Percentiles rank a stretch among this genome's conserved stretches.
phyloP scores from a whole-genome alignment of 1,140 invertebrate species.

The Scaptomyza pallida region DNA sequence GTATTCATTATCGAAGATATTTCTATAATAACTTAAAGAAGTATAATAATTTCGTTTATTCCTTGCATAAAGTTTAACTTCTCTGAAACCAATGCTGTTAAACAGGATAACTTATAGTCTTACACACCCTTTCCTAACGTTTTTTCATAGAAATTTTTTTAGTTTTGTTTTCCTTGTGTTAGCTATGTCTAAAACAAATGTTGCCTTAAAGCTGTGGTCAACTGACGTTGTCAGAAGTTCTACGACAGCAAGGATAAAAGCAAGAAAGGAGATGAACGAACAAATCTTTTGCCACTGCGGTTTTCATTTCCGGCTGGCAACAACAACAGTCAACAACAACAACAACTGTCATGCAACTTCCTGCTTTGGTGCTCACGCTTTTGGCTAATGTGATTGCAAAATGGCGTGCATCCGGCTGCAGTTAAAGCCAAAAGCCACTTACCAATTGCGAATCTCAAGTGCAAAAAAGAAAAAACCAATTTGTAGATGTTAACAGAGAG shows the following conservation, averaged over 20 bases:
- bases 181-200: conserved; percentile 66
- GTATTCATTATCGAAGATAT: no score
- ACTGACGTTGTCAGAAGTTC: conserved; percentile 34
- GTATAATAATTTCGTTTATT: no score
- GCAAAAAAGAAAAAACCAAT: conserved; percentile 51
- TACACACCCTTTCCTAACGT: no score
- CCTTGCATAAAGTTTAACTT: no score
- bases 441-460: conserved; percentile 20
- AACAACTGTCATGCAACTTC: conserved; percentile 56
- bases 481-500: conserved; percentile 31
- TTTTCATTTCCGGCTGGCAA: conserved; percentile 61
- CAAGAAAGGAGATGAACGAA: background rate
- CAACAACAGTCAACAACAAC: conserved; percentile 7
- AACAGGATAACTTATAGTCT: background rate
- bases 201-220: conserved; percentile 79
- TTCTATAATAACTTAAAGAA: no score
- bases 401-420: conserved; percentile 59
- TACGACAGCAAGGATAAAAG: background rate
- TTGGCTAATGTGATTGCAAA: conserved; percentile 74
- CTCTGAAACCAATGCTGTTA: no score
- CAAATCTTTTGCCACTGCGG: conserved; percentile 20
- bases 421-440: conserved; percentile 50
- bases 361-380: conserved; percentile 22
- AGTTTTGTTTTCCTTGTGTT: conserved; percentile 13
- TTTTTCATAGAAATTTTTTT: conserved; percentile 19